Evolutionary conservation across 2,113 vertebrate species (phyloP).

Genomic region (Lethenteron reissneri): DNA sequence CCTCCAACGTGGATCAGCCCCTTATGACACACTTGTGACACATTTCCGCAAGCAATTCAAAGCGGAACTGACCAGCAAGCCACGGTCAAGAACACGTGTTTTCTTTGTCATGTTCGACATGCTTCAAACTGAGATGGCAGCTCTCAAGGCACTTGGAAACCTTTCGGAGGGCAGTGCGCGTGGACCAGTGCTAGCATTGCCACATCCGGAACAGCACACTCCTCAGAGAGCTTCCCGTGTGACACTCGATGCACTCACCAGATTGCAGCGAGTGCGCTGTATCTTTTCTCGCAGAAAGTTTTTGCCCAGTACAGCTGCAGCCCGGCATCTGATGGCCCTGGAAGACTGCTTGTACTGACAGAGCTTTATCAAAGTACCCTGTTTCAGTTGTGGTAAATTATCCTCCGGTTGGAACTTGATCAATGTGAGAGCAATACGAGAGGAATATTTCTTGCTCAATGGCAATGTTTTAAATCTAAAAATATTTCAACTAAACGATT

Average conservation of each 20-base stretch:
- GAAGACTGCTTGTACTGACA: no score
- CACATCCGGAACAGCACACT: not conserved
- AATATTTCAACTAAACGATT: no score
- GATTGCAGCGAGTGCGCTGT: no score
- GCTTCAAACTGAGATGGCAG: not conserved
- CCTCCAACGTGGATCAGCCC: not conserved
- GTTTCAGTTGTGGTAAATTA: no score
- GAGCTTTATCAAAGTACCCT: no score
- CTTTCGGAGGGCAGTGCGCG: not conserved
- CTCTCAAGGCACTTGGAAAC: not conserved
- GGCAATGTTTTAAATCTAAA: no score
- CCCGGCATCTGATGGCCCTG: no score
- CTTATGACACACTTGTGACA: not conserved
- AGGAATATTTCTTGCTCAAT: no score
- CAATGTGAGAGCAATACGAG: no score
- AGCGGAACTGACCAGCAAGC: not conserved
- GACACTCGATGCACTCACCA: not conserved
- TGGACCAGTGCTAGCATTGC: not conserved
- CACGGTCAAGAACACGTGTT: not conserved
- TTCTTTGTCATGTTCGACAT: not conserved
- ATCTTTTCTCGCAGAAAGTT: no score
- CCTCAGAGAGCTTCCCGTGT: not conserved
- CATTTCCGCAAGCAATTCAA: not conserved
- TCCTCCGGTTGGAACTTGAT: no score
- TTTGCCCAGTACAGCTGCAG: no score